A percentile compares a stretch with the other conserved stretches of the same genome.
Conservation (phyloP, 2,797 vertebrate genomes). For the Hoplostethus mediterraneus region DNA sequence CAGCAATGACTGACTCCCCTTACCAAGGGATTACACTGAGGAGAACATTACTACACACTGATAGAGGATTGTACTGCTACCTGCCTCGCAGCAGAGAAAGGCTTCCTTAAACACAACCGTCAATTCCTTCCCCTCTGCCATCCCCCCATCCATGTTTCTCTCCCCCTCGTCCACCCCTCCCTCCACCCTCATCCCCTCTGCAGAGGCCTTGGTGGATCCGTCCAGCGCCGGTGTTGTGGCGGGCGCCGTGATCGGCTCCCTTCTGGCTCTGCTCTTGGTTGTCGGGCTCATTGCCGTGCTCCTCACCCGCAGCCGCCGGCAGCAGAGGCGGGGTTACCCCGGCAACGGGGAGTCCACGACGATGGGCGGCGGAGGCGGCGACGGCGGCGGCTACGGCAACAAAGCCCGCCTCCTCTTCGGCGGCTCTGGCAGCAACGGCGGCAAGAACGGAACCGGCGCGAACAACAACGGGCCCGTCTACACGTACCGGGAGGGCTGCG, state of each 20-base stretch:
- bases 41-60: conserved; percentile 73
- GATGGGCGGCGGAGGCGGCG: conserved; percentile 63
- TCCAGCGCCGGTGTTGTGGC: conserved; percentile 86
- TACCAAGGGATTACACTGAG: conserved; percentile 68
- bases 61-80: conserved; percentile 69
- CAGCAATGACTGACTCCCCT: conserved; percentile 73
- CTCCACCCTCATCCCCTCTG: conserved; percentile 75
- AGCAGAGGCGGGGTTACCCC: conserved; percentile 74
- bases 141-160: conserved; percentile 59
- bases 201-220: conserved; percentile 82
- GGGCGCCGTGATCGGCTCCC: conserved; percentile 88
- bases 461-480: conserved; percentile 84
- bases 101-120: conserved; percentile 35
- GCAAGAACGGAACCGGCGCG: conserved; percentile 73
- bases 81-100: conserved; percentile 42
- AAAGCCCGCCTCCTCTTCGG: conserved; percentile 86
- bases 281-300: conserved; percentile 83
- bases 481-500: conserved; percentile 84
- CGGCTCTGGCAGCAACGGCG: conserved; percentile 53
- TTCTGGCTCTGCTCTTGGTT: conserved; percentile 87
- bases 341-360: conserved; percentile 69
- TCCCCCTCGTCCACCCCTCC: conserved; percentile 48
- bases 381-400: conserved; percentile 79
- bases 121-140: conserved; percentile 71
- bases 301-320: conserved; percentile 82